Conservation (phyloP, 2,888 invertebrate genomes). For the Clunio marinus region DNA sequence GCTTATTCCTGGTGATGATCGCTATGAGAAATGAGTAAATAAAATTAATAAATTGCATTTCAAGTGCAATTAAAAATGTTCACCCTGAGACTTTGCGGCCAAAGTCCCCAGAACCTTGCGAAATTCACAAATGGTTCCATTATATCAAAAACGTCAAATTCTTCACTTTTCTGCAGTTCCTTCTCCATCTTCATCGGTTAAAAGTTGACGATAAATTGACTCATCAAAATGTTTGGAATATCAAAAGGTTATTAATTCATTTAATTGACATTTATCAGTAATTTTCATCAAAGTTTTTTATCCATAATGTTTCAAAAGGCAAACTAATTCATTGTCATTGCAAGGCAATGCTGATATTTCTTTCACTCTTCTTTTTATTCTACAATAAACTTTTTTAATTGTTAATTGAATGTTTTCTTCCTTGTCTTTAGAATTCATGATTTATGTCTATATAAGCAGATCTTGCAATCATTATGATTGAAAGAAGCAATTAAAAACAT, state of each 20-base stretch:
- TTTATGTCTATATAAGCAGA: too few species aligned
- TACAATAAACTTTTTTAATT: too few species aligned
- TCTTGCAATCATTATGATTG: too few species aligned
- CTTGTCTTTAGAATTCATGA: too few species aligned
- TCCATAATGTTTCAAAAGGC: too few species aligned
- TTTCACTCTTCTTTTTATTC: too few species aligned
- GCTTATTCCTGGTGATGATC: conserved; percentile 12
- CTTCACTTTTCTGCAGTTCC: conserved; percentile 9
- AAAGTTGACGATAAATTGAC: neutral
- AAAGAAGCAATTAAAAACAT: too few species aligned
- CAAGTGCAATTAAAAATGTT: neutral
- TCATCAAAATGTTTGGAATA: neutral
- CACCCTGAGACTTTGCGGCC: conserved; percentile 4
- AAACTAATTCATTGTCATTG: too few species aligned
- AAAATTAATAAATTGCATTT: neutral
- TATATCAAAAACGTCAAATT: neutral
- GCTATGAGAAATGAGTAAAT: neutral
- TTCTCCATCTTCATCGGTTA: neutral
- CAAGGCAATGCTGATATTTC: too few species aligned
- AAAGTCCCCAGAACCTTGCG: conserved; percentile 24
- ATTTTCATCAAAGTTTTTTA: too few species aligned
- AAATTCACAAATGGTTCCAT: conserved; percentile 16
- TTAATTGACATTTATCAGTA: too few species aligned
- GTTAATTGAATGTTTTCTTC: too few species aligned
- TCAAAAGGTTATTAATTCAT: neutral